These are phyloP conservation scores for Synanthedon myopaeformis DNA, from an alignment of 2,888 invertebrate genomes.

Conservation along the genomic window DNA sequence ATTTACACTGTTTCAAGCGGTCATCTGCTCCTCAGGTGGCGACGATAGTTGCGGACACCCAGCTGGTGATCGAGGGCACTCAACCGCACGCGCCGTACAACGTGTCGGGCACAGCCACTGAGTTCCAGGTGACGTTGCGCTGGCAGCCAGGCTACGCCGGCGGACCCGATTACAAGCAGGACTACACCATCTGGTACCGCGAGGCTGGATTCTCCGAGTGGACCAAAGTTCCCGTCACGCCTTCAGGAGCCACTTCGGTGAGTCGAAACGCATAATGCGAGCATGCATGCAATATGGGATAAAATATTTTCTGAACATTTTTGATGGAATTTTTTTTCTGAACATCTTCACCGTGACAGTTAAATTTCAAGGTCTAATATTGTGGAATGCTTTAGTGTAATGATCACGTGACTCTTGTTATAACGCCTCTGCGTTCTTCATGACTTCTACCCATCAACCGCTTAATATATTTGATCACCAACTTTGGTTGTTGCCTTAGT, in stretches of 20 bases:
- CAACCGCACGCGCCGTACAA: conserved; percentile 98
- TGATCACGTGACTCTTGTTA: too few species aligned
- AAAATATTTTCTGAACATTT: too few species aligned
- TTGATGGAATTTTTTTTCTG: too few species aligned
- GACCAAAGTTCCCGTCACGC: conserved; percentile 94
- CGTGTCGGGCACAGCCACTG: conserved; percentile 88
- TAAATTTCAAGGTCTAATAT: too few species aligned
- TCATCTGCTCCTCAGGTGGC: conserved; percentile 72
- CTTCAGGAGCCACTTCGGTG: conserved; percentile 84
- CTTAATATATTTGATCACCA: too few species aligned
- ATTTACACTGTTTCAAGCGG: neutral
- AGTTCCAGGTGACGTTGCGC: conserved; percentile 89
- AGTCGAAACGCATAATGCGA: conserved; percentile 12
- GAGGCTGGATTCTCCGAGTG: conserved; percentile 90
- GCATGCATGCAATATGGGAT: too few species aligned
- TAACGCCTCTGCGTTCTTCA: too few species aligned
- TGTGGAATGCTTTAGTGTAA: too few species aligned
- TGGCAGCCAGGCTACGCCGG: conserved; percentile 98
- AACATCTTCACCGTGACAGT: too few species aligned
- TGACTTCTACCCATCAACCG: too few species aligned
- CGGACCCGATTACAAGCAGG: conserved; percentile 94
- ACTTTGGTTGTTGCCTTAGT: too few species aligned
- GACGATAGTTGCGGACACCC: conserved; percentile 91
- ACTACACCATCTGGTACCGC: conserved; percentile 95
- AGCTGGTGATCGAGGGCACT: conserved; percentile 91